Percentiles rank a stretch among this genome's conserved stretches.
Conservation (phyloP, 2,113 vertebrate species). For the Enhydra lutris region DNA sequence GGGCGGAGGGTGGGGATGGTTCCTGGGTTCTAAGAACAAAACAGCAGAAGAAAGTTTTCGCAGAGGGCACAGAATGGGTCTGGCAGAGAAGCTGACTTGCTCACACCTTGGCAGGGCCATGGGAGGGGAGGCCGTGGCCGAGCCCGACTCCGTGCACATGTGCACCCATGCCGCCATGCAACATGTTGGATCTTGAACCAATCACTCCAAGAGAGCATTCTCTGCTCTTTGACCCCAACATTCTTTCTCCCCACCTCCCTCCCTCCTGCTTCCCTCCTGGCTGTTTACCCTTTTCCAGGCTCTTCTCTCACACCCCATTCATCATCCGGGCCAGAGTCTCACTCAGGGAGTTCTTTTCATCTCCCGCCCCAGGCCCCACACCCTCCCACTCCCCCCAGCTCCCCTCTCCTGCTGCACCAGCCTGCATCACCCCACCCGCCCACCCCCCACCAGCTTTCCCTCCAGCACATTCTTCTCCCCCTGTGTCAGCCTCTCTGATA, state of each 20-base stretch:
- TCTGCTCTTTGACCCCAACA: conserved; percentile 65
- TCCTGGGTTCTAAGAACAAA: not conserved
- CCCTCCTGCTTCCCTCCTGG: conserved; percentile 17
- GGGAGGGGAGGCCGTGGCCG: not conserved
- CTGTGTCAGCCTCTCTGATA: not conserved
- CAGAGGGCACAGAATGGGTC: not conserved
- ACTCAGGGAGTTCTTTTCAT: conserved; percentile 56
- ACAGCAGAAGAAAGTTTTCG: not conserved
- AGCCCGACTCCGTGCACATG: not conserved
- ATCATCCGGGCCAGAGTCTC: conserved; percentile 55
- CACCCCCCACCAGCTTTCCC: not conserved
- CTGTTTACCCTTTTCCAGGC: conserved; percentile 65
- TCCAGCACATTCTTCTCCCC: conserved; percentile 47
- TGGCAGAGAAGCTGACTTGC: not conserved
- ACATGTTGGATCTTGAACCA: conserved; percentile 3
- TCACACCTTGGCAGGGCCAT: accelerated
- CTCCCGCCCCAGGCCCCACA: conserved; percentile 5
- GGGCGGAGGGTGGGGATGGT: not conserved
- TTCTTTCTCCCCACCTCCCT: conserved; percentile 52
- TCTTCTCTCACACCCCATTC: conserved; percentile 68
- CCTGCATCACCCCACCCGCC: not conserved
- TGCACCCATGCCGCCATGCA: not conserved
- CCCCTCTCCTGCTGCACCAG: not conserved
- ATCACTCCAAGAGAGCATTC: conserved; percentile 27
- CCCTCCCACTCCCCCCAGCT: not conserved